Conservation (phyloP, 2,113 vertebrate species). For the Leptocoma aspasia region DNA sequence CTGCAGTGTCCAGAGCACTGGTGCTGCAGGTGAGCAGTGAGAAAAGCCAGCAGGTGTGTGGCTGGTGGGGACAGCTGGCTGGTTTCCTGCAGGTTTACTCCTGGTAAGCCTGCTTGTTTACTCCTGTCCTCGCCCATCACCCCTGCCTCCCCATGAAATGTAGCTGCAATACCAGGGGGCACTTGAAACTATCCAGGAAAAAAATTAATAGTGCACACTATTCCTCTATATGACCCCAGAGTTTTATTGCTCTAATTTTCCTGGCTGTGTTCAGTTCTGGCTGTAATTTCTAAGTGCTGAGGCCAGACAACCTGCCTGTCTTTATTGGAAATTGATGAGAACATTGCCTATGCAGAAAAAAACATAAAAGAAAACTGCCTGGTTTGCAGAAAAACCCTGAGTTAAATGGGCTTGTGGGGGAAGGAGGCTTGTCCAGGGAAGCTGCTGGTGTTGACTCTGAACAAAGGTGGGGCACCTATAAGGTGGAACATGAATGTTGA, state of each 20-base stretch:
- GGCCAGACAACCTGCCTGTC: neutral
- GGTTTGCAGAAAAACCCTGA: neutral
- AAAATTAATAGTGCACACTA: neutral
- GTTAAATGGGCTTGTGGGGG: neutral
- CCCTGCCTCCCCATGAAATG: neutral
- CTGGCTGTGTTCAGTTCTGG: neutral
- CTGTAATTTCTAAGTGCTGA: neutral
- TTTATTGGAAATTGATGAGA: neutral
- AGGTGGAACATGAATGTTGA: neutral
- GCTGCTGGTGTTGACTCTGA: neutral
- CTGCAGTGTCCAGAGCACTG: neutral
- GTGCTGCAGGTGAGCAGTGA: neutral
- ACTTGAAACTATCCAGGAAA: neutral
- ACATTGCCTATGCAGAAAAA: neutral
- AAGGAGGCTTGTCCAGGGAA: neutral
- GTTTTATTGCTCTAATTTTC: conserved; percentile 8
- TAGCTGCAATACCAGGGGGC: neutral
- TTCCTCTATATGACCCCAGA: neutral
- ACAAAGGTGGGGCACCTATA: fast-evolving
- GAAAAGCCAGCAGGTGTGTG: neutral
- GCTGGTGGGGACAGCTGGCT: neutral
- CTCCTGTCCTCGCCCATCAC: neutral
- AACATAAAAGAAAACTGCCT: neutral
- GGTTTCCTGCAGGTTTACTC: neutral
- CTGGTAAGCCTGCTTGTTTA: neutral